Base-by-base conservation (phyloP, 2,113 vertebrate species). In the Lathamus discolor region DNA sequence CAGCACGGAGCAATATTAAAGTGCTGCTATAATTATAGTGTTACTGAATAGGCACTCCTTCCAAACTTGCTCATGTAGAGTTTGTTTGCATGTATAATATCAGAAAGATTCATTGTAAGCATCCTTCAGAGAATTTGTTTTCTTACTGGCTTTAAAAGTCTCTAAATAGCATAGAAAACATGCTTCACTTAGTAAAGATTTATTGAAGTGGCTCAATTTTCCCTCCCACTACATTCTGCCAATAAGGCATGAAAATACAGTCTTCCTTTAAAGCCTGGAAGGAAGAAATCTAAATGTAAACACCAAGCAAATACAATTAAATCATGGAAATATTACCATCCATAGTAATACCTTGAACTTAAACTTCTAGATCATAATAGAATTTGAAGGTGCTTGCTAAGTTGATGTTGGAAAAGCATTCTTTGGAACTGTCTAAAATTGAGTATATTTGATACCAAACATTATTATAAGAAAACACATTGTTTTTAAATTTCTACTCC, bases 131-230 rank as follows among this genome's bases (percentile, higher is more conserved):
- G 52, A 86, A 92, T 80, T 52, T 68, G 51, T 82, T 89, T 89
- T 70, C 70, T 87, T 85, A 39, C 37, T 51, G 86, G 49, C 79
- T 95, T 90, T 85, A 92, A 95, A 54, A 77, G 57, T 76, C 77
- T 92, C 49, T 74, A 63, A 93, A 88, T 3, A 88, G 80, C 76
- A 78, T 9, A 61, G 92, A 94, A 94, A 94, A 62, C 74, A 59
- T 9, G 62, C 52, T 86, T 79, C 5, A 3, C 62, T 96, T 73
- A 63, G 88, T 33, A 41, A 72, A 92, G 90, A 91, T 92, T 92
- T 91, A 91, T 66, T 86, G 86, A 73, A 61, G 80, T 27, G 57
- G 75, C 44, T 87, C 88, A 76, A 6, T 81, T 95, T 95, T 87
- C 62, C 77, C 77, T 91, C 66, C 66, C 51, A 37, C 54, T 31